Percentiles rank a stretch among this genome's conserved stretches.
phyloP scores from a whole-genome alignment of 2,888 invertebrate species.

The Trachelus iudaicus region DNA sequence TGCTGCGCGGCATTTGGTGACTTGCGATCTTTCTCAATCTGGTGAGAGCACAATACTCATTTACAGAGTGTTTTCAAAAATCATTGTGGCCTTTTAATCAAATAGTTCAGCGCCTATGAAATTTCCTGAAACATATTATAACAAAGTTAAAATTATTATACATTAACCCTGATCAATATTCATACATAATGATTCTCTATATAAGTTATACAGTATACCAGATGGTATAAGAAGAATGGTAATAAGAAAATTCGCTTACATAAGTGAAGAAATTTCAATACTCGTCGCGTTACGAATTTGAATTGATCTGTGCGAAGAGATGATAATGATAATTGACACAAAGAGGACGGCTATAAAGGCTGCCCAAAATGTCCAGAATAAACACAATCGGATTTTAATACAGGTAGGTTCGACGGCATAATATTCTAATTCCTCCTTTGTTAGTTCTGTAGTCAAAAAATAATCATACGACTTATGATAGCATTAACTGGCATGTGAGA shows the following conservation, averaged over 20 bases:
- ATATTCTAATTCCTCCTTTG: conserved; percentile 38
- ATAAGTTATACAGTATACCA: neutral
- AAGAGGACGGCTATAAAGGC: conserved; percentile 38
- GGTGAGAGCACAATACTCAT: neutral
- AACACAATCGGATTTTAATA: conserved; percentile 47
- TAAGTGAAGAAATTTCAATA: neutral
- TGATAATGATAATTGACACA: neutral
- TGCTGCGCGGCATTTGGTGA: neutral
- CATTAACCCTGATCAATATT: neutral
- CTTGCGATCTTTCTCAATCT: neutral
- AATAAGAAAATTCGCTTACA: neutral
- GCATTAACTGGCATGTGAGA: neutral
- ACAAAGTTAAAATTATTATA: neutral
- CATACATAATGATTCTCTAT: neutral
- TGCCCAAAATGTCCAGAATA: conserved; percentile 54
- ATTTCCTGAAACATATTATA: neutral
- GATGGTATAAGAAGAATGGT: neutral
- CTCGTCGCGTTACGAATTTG: neutral
- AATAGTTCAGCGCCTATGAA: neutral
- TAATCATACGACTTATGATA: neutral
- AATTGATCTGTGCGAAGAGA: neutral
- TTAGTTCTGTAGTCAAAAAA: conserved; percentile 30
- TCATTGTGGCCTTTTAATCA: neutral
- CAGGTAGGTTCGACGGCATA: conserved; percentile 42
- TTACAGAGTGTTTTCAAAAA: neutral